Conservation (phyloP, 2,797 vertebrate species). For the Pempheris klunzingeri region DNA sequence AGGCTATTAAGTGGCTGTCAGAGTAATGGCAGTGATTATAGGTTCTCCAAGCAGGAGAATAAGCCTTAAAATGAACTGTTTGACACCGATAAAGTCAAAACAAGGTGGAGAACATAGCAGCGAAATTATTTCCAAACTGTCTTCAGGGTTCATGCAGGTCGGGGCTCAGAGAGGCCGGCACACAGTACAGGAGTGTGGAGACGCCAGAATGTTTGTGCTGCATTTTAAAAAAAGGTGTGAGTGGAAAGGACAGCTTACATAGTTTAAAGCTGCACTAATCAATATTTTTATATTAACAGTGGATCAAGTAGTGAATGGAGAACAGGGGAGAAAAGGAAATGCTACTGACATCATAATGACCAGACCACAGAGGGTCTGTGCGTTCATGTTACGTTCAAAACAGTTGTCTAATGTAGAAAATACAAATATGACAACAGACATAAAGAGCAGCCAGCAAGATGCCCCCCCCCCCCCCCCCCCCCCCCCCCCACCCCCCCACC, state of each 20-base stretch:
- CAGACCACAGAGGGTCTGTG: background rate
- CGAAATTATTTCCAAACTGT: conserved; percentile 15
- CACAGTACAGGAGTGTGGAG: background rate
- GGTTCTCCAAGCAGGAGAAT: conserved; percentile 12
- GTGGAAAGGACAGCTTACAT: too few relatives aligned
- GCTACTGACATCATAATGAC: background rate
- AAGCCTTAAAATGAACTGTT: conserved; percentile 37
- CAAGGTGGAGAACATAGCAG: background rate
- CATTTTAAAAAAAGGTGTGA: background rate
- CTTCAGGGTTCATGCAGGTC: conserved; percentile 1
- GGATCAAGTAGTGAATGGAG: background rate
- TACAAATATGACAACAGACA: too few relatives aligned
- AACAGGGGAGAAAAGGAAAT: background rate
- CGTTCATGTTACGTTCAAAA: background rate
- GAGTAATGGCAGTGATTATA: conserved; percentile 27
- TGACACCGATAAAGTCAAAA: conserved; percentile 43
- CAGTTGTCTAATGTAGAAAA: background rate
- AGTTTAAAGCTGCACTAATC: too few relatives aligned
- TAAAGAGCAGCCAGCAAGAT: background rate
- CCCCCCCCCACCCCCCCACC: too few relatives aligned
- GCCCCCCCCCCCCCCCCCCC: too few relatives aligned
- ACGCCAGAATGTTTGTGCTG: background rate
- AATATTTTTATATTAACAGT: too few relatives aligned
- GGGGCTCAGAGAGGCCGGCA: background rate
- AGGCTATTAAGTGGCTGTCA: conserved; percentile 20